Evolutionary conservation across 2,113 vertebrate genomes (phyloP), one percentile per base, ranked within the genome.

Genomic region (Gavia stellata): DNA sequence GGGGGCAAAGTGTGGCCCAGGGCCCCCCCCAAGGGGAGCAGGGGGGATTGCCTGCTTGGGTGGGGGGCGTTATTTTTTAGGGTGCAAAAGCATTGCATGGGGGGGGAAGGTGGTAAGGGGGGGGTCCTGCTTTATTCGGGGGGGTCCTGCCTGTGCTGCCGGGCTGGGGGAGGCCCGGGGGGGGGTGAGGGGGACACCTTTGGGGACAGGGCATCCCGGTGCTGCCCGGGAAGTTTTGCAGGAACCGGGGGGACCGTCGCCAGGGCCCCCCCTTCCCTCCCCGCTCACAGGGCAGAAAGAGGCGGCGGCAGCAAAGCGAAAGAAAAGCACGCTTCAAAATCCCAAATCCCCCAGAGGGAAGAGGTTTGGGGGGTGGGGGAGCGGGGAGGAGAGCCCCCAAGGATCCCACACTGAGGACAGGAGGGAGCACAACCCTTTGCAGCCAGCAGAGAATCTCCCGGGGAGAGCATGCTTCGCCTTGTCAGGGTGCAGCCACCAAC

Each of bases 211-310:
- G 34, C 17, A 20, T 23, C 14, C 38, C 19, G 3, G 14, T 25
- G 31, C 36, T 34, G 44, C 26, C 44, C 18, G 2, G 36, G 36
- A 50, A 20, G n/a, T 44, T 80, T 44, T 26, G 42, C 14, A 14
- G 36, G 62, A 81, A 8, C 2, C 6, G 12, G 16, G 44, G 5
- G 21, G 10, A 14, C 17, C 0, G 5, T 20, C 3, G 11, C 3
- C 40, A 34, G n/a, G 9, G 5, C 17, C 6, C 13, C 15, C 3
- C 6, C 13, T 11, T 20, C 21, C 16, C 16, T 36, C 24, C 23
- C 47, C 17, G 3, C 17, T 45, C 4, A 3, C 28, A 8, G 45
- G 24, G 13, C n/a, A 5, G 53, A 55, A 58, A 58, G 25, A 31
- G 14, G 31, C 5, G 4, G 7, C 5, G 17, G 5, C 20, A 8